Evolutionary conservation across 2,797 vertebrate genomes (phyloP).

Genomic region (Lycodopsis pacificus): DNA sequence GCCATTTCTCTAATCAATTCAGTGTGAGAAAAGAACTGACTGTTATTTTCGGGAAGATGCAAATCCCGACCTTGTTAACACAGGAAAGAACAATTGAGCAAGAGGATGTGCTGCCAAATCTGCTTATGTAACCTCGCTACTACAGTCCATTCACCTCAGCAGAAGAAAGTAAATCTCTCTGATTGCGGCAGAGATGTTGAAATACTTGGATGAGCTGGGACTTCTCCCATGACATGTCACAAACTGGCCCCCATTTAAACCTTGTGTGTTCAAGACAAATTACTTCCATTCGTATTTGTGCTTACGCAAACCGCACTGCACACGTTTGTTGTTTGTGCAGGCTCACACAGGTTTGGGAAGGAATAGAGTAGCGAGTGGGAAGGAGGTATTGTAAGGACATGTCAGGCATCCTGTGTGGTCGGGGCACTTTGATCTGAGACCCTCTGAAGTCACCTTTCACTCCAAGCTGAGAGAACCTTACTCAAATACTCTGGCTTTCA

Average conservation of each 20-base stretch:
- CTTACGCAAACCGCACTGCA: constrained; percentile 31
- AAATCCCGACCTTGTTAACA: constrained; percentile 56
- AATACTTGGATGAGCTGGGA: constrained; percentile 59
- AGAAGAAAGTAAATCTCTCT: constrained; percentile 54
- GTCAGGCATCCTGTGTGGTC: constrained; percentile 28
- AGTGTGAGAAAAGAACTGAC: constrained; percentile 25
- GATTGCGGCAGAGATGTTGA: constrained; percentile 58
- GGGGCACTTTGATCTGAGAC: constrained; percentile 56
- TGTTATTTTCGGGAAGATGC: constrained; percentile 52
- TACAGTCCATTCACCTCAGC: constrained; percentile 54
- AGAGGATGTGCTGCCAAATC: constrained; percentile 60
- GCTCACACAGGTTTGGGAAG: constrained; percentile 35
- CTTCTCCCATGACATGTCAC: constrained; percentile 46
- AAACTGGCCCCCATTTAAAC: constrained; percentile 38
- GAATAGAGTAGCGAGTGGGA: constrained; percentile 1
- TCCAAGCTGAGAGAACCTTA: constrained; percentile 59
- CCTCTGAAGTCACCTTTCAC: constrained; percentile 60
- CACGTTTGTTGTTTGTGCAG: constrained; percentile 38
- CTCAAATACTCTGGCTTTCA: constrained; percentile 49
- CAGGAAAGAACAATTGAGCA: constrained; percentile 48
- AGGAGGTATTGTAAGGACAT: constrained; percentile 25
- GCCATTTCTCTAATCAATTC: constrained; percentile 38
- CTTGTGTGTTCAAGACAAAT: constrained; percentile 41
- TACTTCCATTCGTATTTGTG: constrained; percentile 48
- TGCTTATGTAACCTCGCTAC: constrained; percentile 57